Evolutionary conservation across 2,797 vertebrate genomes (phyloP).

Genomic region (Gymnoscopelus braueri): DNA sequence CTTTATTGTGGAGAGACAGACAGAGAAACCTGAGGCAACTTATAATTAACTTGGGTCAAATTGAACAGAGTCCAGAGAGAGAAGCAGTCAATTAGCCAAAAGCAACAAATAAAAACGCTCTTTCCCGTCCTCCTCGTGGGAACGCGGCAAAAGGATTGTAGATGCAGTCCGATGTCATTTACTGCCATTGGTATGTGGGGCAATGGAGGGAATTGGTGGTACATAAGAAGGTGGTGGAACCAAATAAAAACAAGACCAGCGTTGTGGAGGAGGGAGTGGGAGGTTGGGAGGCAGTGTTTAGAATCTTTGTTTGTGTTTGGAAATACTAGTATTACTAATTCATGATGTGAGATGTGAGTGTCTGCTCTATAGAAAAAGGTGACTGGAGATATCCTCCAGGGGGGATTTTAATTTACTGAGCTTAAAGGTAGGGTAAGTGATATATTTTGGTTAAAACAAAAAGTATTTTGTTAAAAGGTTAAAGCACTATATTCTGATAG

Average conservation of each 20-base stretch:
- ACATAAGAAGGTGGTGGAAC: not conserved
- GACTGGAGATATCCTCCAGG: too few species aligned
- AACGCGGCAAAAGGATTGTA: constrained; percentile 30
- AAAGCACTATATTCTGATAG: too few species aligned
- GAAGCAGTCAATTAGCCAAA: constrained; percentile 57
- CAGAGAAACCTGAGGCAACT: constrained; percentile 34
- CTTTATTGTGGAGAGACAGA: constrained; percentile 28
- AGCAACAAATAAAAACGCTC: constrained; percentile 52
- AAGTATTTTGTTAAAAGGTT: too few species aligned
- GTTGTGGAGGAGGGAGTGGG: not conserved
- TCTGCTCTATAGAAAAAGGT: too few species aligned
- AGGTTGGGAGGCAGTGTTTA: too few species aligned
- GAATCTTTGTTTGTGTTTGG: too few species aligned
- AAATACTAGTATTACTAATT: too few species aligned
- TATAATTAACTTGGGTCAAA: constrained; percentile 59
- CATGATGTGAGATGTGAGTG: too few species aligned
- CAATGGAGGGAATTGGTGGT: not conserved
- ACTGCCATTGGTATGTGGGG: constrained; percentile 7
- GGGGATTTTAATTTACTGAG: too few species aligned
- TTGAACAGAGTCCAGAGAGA: constrained; percentile 50
- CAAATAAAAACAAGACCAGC: not conserved
- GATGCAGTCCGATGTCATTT: constrained; percentile 34
- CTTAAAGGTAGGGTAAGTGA: too few species aligned
- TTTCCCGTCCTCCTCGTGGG: constrained; percentile 27
- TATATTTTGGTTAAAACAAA: too few species aligned